Conservation (phyloP, 2,797 vertebrate species). For the Sardinella longiceps region DNA sequence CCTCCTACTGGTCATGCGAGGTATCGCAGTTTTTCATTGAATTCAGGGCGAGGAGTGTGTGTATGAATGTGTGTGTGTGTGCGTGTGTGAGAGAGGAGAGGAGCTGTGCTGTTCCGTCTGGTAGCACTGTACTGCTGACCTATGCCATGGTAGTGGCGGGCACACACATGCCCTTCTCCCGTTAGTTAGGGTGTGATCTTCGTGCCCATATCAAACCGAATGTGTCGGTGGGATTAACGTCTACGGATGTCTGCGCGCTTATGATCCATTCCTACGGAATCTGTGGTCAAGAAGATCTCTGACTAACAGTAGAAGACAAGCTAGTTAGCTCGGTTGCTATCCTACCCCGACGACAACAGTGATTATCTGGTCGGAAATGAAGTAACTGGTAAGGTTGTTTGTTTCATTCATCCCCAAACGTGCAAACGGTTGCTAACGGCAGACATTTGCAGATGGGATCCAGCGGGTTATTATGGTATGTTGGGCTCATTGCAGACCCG, state of each 20-base stretch:
- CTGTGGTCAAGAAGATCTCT: constrained; percentile 35
- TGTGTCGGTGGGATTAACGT: neutral
- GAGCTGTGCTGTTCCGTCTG: neutral
- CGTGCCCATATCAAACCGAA: neutral
- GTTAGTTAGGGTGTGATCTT: constrained; percentile 42
- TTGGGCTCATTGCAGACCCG: neutral
- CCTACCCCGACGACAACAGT: constrained; percentile 33
- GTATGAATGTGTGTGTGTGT: neutral
- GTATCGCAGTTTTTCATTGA: neutral
- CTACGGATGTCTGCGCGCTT: neutral
- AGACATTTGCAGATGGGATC: neutral
- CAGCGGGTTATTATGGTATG: neutral
- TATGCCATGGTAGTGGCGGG: constrained; percentile 19
- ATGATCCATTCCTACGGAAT: neutral
- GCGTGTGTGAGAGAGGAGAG: neutral
- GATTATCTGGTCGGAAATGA: constrained; percentile 28
- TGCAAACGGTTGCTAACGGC: neutral
- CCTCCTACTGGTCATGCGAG: neutral
- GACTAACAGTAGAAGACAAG: constrained; percentile 34
- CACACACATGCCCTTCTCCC: neutral
- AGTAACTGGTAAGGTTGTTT: neutral
- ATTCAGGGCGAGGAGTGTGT: constrained; percentile 9
- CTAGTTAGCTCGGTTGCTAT: constrained; percentile 36
- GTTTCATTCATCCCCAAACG: neutral
- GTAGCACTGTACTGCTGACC: neutral